These are phyloP conservation scores for Regulus satrapa DNA, from an alignment of 2,113 vertebrate species.

Conservation along the genomic window DNA sequence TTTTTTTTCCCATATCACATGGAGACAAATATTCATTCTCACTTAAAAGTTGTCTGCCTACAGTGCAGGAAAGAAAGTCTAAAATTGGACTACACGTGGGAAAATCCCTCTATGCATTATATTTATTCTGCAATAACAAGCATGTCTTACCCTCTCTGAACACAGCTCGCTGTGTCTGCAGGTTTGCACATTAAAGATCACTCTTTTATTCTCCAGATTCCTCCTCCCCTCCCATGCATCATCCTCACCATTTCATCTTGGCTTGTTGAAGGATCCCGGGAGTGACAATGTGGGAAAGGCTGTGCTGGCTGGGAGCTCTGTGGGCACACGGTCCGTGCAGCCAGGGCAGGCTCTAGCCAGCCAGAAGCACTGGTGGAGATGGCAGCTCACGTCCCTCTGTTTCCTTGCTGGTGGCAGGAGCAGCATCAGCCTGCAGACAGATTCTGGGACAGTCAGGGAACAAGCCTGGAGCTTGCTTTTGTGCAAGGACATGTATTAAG, in stretches of 20 bases:
- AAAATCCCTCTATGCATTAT: background rate
- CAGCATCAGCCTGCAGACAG: background rate
- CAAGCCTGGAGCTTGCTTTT: background rate
- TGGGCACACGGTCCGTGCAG: fast-evolving
- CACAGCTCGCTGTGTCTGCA: background rate
- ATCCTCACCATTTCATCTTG: background rate
- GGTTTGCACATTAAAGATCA: background rate
- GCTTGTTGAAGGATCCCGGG: background rate
- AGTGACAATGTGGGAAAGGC: background rate
- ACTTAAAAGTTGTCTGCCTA: background rate
- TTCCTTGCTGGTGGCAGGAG: background rate
- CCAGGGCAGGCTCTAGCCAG: background rate
- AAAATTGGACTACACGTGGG: background rate
- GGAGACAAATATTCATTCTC: background rate
- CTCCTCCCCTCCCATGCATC: background rate
- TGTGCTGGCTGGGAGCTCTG: background rate
- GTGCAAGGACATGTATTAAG: background rate
- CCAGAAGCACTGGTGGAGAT: background rate
- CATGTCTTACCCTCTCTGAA: background rate
- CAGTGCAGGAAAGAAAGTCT: background rate
- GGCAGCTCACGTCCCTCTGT: background rate
- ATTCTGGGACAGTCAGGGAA: background rate
- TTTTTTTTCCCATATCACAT: background rate
- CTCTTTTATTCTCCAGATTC: background rate
- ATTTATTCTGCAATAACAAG: background rate